Evolutionary conservation across 2,113 vertebrate genomes (phyloP), one percentile per base, ranked within the genome.

Genomic region (Ranitomeya variabilis): DNA sequence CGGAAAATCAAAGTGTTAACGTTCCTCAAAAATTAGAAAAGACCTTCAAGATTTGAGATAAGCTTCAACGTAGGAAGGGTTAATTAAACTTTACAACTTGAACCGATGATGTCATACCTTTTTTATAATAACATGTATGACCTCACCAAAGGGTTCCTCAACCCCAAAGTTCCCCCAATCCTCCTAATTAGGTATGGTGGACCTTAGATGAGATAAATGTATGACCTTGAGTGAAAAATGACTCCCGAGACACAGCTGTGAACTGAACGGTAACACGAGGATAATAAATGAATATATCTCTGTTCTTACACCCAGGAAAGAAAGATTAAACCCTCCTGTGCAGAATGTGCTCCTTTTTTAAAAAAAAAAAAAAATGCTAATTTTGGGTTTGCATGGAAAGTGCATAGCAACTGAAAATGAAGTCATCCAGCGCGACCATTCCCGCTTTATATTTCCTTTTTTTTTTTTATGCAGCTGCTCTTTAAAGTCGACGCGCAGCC

Each of bases 181-280:
- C 31, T 64, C 14, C 19, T 87, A 18, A 71, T 73, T 81, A 71
- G 16, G 26, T 80, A 12, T 80, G 37, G n/a, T 66, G 4, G 66
- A 31, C 87, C 69, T 77, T 31, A 8, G 78, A 64, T 57, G 45
- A 45, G 77, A 11, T 55, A 90, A 91, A 83, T 15, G 90, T 89
- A 90, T 93, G 91, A 92, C 91, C 92, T 92, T 91, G 89, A 91
- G n/a, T 90, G 90, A 89, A 81, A 89, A 90, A 88, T 85, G 86
- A 87, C 92, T 91, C 45, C 91, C 85, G 23, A 91, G 92, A 83
- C 90, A 89, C 92, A 91, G 90, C 93, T 92, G 92, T 86, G 90
- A 89, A 26, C 89, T 74, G 67, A 91, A 90, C 90, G 90, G 88
- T 54, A 91, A 89, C 73, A 84, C 15, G 85, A 77, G 5, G 13